A percentile compares a stretch with the other conserved stretches of the same genome.
phyloP scores from a whole-genome alignment of 37 sponge, comb jelly and placozoan species.

The Hormiphora californensis region DNA sequence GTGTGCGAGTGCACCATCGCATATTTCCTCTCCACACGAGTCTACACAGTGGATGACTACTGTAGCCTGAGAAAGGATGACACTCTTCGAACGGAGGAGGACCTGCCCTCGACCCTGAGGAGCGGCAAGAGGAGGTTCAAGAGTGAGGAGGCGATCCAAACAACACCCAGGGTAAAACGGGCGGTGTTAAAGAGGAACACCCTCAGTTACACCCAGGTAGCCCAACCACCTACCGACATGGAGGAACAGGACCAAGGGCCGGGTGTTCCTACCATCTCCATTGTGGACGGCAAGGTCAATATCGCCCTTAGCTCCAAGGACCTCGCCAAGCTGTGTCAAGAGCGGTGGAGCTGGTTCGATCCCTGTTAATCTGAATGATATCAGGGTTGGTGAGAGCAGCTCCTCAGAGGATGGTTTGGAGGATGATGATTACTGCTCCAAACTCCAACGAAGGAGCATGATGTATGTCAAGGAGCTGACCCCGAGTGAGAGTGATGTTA shows the following conservation, averaged over 20 bases:
- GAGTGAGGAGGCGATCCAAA: no score
- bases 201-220: neutral
- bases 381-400: no score
- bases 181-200: neutral
- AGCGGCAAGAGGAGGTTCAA: neutral
- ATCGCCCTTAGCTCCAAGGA: constrained; percentile 45
- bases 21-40: neutral
- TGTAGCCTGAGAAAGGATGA: no score
- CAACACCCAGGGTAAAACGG: no score
- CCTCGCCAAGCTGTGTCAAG: constrained; percentile 12
- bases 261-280: neutral
- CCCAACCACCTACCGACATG: neutral
- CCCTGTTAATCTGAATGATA: no score
- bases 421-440: no score
- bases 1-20: constrained; percentile 11
- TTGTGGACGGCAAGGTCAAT: constrained; percentile 38
- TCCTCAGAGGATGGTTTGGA: no score
- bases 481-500: no score
- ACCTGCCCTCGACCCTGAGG: constrained; percentile 1
- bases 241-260: neutral
- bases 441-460: no score
- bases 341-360: no score
- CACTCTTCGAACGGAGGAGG: no score
- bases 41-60: constrained; percentile 16
- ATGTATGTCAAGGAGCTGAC: no score